These are phyloP conservation scores for Andrena bucephala DNA, from an alignment of 2,888 invertebrate genomes.

Conservation along the genomic window DNA sequence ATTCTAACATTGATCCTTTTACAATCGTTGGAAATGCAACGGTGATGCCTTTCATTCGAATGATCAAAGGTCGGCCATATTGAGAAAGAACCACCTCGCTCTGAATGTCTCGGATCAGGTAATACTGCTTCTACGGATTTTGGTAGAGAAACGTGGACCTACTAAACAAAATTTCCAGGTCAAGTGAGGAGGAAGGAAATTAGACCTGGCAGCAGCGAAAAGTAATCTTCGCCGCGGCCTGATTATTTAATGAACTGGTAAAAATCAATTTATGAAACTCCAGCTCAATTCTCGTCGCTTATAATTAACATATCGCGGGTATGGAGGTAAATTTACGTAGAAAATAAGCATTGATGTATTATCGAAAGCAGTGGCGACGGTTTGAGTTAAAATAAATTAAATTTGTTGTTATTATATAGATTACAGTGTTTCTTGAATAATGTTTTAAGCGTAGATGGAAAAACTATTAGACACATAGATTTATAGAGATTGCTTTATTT, in stretches of 20 bases:
- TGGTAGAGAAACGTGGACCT: background rate
- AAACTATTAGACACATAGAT: too few species aligned
- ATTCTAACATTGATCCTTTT: slow-evolving; percentile 32
- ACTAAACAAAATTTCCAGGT: slow-evolving; percentile 23
- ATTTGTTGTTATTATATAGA: too few species aligned
- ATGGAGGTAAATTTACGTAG: background rate
- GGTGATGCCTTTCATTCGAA: slow-evolving; percentile 51
- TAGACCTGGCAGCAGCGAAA: slow-evolving; percentile 1
- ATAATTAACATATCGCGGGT: background rate
- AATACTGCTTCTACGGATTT: background rate
- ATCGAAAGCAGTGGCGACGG: background rate
- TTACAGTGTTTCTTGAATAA: too few species aligned
- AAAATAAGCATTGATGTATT: background rate
- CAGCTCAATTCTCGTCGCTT: too few species aligned
- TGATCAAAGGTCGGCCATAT: slow-evolving; percentile 45
- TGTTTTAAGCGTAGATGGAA: too few species aligned
- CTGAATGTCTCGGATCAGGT: slow-evolving; percentile 22
- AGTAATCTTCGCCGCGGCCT: background rate
- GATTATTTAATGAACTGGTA: slow-evolving; percentile 21
- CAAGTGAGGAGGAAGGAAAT: background rate
- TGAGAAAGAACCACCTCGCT: slow-evolving; percentile 27
- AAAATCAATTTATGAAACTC: background rate
- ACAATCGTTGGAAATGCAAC: slow-evolving; percentile 48
- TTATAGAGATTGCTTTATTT: too few species aligned
- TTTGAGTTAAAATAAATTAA: too few species aligned